Evolutionary conservation across 2,797 vertebrate species (phyloP), one percentile per base, ranked within the genome.

Genomic region (Anguilla megastoma): DNA sequence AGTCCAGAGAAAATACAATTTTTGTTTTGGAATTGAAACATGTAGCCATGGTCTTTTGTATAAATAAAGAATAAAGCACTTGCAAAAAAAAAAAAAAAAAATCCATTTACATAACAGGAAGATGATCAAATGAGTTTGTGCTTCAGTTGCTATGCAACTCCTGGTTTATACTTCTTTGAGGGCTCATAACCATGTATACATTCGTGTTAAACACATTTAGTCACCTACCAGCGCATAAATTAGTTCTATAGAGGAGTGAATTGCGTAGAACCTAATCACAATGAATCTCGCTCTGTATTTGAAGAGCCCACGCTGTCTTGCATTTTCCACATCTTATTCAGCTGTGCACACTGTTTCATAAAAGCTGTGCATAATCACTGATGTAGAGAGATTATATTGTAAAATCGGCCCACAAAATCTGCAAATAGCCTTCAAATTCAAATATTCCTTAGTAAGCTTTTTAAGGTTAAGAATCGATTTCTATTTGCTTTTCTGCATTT

Each of bases 331-430:
- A 80, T 10, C 50, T 21, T 10, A n/a, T 86, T 89, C 83, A 83
- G 52, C 74, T 74, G 85, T 76, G 86, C 52, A 74, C 89, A 84
- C 85, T 87, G 87, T 85, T 86, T 90, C 85, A 90, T 91, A 89
- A 91, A 91, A 89, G 85, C 86, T 85, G 87, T 88, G 87, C 90
- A 89, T 91, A 89, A 89, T 89, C 80, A 88, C 86, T 84, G 86
- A 92, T 88, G 88, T 85, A 80, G 76, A 87, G 88, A 89, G 90
- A 92, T 92, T 90, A 91, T 86, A 86, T 86, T 30, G n/a, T 30
- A 71, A 63, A 91, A 88, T 89, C 86, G 90, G 88, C 89, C 89
- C 88, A 56, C 10, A 56, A 56, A 56, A 58, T 16, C 14, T 84
- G 79, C 87, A 91, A 91, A 86, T 87, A 86, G 85, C 74, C 63